Conservation (phyloP, 2,888 invertebrate genomes). For the Eristalis arbustorum region DNA sequence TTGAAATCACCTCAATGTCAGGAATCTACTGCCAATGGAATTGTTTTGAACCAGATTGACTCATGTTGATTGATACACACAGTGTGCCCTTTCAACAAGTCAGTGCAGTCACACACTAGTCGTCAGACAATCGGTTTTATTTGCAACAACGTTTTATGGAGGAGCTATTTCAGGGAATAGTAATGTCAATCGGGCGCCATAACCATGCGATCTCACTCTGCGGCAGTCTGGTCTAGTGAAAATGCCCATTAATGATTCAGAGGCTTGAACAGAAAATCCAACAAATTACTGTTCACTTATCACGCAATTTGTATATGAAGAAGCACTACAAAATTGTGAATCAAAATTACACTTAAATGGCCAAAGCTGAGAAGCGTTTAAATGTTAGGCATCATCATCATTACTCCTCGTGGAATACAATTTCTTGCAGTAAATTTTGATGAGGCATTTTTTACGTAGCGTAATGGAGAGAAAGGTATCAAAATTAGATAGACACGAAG, state of each 20-base stretch:
- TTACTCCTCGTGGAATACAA: too few species aligned
- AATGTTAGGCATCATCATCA: too few species aligned
- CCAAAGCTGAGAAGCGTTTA: too few species aligned
- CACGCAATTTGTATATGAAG: background rate
- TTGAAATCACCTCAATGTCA: background rate
- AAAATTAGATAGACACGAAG: too few species aligned
- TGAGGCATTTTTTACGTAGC: too few species aligned
- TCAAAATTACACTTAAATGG: too few species aligned
- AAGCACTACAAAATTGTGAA: background rate
- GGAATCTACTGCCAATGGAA: background rate
- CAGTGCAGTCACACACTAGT: background rate
- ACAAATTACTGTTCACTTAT: background rate
- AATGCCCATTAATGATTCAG: background rate
- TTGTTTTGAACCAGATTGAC: background rate
- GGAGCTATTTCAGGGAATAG: background rate
- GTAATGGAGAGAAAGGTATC: too few species aligned
- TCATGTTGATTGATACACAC: background rate
- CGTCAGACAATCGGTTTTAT: background rate
- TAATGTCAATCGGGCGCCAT: background rate
- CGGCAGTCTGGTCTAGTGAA: background rate
- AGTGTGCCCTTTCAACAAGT: background rate
- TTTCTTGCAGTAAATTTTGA: too few species aligned
- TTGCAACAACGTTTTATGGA: background rate
- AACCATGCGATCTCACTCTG: background rate
- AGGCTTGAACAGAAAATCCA: background rate